Conservation (phyloP, 2,888 invertebrate species). For the Heliconius charithonia region DNA sequence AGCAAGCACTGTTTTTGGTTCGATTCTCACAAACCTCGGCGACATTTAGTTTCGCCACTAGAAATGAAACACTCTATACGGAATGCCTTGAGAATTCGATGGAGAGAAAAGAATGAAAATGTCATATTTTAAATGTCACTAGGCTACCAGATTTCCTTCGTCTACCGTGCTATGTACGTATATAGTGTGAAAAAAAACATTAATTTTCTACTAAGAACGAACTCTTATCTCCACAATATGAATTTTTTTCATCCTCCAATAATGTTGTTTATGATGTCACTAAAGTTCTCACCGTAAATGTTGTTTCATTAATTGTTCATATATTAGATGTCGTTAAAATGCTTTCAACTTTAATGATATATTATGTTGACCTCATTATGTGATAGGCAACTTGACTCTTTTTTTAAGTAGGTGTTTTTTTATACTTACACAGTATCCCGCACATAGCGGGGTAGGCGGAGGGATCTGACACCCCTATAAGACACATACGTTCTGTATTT, state of each 20-base stretch:
- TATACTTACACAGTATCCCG: background rate
- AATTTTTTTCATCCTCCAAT: constrained; percentile 14
- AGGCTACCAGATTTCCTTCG: too few species aligned
- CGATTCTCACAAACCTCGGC: too few species aligned
- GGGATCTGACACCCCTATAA: background rate
- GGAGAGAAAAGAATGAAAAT: too few species aligned
- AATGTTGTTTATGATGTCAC: constrained; percentile 27
- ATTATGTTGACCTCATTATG: background rate
- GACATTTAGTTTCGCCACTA: too few species aligned
- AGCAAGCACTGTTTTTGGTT: too few species aligned
- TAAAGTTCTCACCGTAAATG: constrained; percentile 20
- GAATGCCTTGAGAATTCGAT: too few species aligned
- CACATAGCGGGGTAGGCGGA: too few species aligned
- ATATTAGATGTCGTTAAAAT: background rate
- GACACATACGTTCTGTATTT: background rate
- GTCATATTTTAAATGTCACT: too few species aligned
- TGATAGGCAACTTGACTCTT: background rate
- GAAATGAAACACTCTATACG: too few species aligned
- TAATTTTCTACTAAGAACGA: background rate
- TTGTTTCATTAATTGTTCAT: background rate
- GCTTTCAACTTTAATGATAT: background rate
- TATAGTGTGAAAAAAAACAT: background rate
- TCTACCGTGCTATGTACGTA: too few species aligned
- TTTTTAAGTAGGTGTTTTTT: background rate
- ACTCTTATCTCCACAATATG: constrained; percentile 24